These are phyloP conservation scores for Nasua narica DNA, from an alignment of 2,797 vertebrate genomes.

Conservation along the genomic window DNA sequence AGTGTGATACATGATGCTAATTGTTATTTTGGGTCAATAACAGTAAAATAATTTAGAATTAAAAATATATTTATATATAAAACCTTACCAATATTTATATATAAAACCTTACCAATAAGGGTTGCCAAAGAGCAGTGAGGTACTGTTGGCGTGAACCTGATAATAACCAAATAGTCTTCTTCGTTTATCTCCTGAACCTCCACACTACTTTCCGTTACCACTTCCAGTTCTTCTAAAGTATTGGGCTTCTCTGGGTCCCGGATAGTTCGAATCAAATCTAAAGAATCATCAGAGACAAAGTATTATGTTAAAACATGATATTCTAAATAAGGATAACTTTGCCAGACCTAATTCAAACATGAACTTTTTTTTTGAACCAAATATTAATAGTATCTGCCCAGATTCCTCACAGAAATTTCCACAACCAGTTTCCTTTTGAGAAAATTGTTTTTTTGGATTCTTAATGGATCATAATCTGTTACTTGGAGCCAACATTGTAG, in stretches of 20 bases:
- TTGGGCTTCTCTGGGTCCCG: slow-evolving; percentile 97
- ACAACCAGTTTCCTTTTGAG: slow-evolving; percentile 12
- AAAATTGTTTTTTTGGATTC: slow-evolving; percentile 24
- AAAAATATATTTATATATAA: neutral
- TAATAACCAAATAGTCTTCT: slow-evolving; percentile 93
- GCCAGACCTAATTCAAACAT: neutral
- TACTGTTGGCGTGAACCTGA: slow-evolving; percentile 96
- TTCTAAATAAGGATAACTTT: neutral
- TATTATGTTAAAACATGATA: neutral
- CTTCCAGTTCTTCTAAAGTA: slow-evolving; percentile 96
- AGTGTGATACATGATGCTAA: neutral
- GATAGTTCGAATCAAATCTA: slow-evolving; percentile 96
- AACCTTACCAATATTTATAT: slow-evolving; percentile 87
- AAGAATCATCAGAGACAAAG: neutral
- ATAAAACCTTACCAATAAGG: slow-evolving; percentile 90
- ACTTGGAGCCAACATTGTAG: neutral
- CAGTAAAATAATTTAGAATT: neutral
- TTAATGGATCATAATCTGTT: slow-evolving; percentile 4
- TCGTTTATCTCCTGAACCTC: slow-evolving; percentile 91
- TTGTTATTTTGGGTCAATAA: neutral
- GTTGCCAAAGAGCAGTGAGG: slow-evolving; percentile 98
- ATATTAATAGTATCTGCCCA: neutral
- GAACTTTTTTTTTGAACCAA: neutral
- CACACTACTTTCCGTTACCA: slow-evolving; percentile 94
- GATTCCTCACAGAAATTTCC: neutral